phyloP scores from a whole-genome alignment of 2,888 invertebrate genomes.

The Rutpela maculata region DNA sequence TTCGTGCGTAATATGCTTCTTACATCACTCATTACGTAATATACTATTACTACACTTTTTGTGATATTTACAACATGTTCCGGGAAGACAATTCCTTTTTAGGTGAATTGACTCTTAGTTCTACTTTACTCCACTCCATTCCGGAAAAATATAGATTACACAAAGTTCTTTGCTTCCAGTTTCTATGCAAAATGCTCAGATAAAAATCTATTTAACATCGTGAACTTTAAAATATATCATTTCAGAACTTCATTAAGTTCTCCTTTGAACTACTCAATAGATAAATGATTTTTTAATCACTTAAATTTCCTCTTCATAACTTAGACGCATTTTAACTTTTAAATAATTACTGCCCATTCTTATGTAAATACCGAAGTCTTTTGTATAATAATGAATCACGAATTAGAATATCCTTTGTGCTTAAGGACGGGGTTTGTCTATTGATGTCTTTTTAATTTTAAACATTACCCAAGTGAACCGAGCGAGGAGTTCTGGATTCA shows the following conservation, averaged over 20 bases:
- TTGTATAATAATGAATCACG: conserved; percentile 28
- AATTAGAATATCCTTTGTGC: conserved; percentile 34
- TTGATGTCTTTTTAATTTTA: conserved; percentile 40
- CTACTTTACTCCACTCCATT: no score
- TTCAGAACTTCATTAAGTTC: neutral
- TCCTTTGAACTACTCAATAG: neutral
- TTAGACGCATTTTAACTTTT: conserved; percentile 15
- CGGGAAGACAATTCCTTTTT: no score
- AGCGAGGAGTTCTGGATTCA: conserved; percentile 31
- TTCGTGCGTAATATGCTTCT: no score
- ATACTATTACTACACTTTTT: no score
- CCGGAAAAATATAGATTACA: no score
- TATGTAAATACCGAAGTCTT: conserved; percentile 7
- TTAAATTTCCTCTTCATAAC: conserved; percentile 1
- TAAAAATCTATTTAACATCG: neutral
- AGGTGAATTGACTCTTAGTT: no score
- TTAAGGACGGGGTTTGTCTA: conserved; percentile 29
- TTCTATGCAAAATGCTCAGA: neutral
- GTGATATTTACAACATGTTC: no score
- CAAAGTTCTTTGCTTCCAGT: neutral
- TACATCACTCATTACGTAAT: no score
- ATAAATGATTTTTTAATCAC: conserved; percentile 1
- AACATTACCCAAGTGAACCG: conserved; percentile 33
- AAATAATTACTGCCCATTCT: conserved; percentile 33
- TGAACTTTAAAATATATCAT: neutral